Conservation (phyloP, 2,113 vertebrate genomes). For the Chaenocephalus aceratus region DNA sequence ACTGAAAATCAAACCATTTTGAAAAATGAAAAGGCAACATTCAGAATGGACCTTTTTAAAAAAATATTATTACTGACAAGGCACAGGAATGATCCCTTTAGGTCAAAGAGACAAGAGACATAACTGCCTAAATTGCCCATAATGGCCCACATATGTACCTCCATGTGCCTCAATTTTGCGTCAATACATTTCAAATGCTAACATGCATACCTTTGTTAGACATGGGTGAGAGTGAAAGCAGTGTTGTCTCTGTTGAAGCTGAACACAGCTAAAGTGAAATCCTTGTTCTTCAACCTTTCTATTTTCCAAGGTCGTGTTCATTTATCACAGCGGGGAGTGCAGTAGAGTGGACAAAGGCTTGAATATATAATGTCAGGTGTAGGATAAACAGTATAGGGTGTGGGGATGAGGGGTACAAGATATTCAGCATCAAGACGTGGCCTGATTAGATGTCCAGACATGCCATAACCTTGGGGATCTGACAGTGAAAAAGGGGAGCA, state of each 20-base stretch:
- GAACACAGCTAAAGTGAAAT: constrained; percentile 63
- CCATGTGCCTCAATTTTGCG: constrained; percentile 59
- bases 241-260: constrained; percentile 29
- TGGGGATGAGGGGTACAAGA: constrained; percentile 72
- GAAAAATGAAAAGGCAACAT: constrained; percentile 46
- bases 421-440: constrained; percentile 70
- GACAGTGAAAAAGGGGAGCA: constrained; percentile 50
- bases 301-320: constrained; percentile 83
- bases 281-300: constrained; percentile 76
- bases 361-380: constrained; percentile 78
- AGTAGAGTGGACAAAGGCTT: constrained; percentile 74
- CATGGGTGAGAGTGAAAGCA: constrained; percentile 27
- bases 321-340: constrained; percentile 77
- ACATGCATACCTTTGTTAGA: constrained; percentile 68
- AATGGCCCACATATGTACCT: constrained; percentile 80
- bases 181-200: constrained; percentile 73
- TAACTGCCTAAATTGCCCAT: constrained; percentile 82
- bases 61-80: constrained; percentile 78
- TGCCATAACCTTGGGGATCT: constrained; percentile 83
- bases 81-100: constrained; percentile 78
- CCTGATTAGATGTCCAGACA: constrained; percentile 84
- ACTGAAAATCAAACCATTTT: constrained; percentile 64
- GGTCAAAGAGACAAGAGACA: constrained; percentile 82
- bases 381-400: constrained; percentile 68
- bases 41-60: constrained; percentile 56